Conservation (phyloP, 2,113 vertebrate species). For the Furnarius figulus region DNA sequence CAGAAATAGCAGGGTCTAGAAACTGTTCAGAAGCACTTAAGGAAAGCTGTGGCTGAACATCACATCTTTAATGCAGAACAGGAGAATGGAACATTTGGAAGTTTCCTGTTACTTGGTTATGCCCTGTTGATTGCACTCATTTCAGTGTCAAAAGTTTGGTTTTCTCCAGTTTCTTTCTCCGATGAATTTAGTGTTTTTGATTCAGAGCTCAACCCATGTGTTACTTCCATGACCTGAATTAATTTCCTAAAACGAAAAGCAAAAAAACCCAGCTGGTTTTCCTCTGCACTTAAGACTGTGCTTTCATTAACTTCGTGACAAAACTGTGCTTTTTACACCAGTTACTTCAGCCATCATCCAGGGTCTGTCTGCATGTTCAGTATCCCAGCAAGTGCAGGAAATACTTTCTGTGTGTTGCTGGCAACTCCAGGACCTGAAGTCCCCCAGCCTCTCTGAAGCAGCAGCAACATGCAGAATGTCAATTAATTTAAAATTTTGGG, state of each 20-base stretch:
- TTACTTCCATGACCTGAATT: background rate
- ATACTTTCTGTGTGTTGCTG: background rate
- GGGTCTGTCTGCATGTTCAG: background rate
- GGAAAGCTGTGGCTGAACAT: background rate
- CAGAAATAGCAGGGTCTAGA: background rate
- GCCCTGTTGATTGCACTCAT: background rate
- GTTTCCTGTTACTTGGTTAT: background rate
- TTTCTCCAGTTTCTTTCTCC: background rate
- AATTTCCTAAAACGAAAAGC: background rate
- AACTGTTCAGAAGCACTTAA: background rate
- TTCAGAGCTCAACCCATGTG: background rate
- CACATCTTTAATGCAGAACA: background rate
- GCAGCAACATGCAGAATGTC: background rate
- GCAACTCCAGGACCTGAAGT: background rate
- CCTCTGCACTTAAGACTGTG: background rate
- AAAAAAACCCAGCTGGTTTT: background rate
- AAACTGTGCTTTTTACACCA: background rate
- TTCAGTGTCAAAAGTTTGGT: background rate
- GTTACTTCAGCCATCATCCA: background rate
- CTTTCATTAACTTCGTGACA: background rate
- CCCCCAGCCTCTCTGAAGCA: background rate
- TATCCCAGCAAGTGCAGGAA: background rate
- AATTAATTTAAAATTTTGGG: conserved; percentile 21
- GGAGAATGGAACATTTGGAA: background rate
- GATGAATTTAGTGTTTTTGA: background rate